These are phyloP conservation scores for Neodiprion virginianus DNA, from an alignment of 1,140 invertebrate species.

Conservation along the genomic window DNA sequence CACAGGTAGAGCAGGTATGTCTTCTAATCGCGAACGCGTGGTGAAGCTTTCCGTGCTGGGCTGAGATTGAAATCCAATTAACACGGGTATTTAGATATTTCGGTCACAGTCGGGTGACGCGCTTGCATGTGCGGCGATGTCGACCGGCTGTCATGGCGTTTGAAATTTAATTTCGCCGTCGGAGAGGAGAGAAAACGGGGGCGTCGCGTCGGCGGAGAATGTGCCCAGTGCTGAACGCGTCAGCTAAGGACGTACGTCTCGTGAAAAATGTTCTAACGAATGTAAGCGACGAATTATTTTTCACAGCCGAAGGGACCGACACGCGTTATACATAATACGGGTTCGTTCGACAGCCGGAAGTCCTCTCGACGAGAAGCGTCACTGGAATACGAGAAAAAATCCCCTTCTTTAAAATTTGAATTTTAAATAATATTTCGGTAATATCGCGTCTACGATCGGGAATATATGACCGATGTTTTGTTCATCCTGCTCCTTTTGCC, in stretches of 20 bases:
- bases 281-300: neutral
- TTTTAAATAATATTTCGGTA: too few species aligned
- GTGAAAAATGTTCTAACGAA: constrained; percentile 7
- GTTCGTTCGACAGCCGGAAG: constrained; percentile 20
- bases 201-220: constrained; percentile 3
- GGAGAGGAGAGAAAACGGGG: neutral
- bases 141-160: neutral
- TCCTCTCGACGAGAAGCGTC: constrained; percentile 30
- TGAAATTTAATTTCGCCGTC: neutral
- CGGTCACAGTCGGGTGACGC: neutral
- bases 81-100: constrained; percentile 5
- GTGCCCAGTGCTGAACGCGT: neutral
- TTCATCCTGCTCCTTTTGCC: too few species aligned
- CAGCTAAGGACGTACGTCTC: neutral
- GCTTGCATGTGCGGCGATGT: neutral
- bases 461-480: too few species aligned
- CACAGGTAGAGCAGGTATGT: too few species aligned
- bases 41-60: neutral
- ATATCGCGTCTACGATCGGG: too few species aligned
- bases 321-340: too few species aligned
- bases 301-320: neutral
- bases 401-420: too few species aligned
- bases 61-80: constrained; percentile 7
- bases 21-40: too few species aligned
- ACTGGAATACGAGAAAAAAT: constrained; percentile 18